Evolutionary conservation across 2,888 invertebrate species (phyloP).

Genomic region (Trachelus iudaicus): DNA sequence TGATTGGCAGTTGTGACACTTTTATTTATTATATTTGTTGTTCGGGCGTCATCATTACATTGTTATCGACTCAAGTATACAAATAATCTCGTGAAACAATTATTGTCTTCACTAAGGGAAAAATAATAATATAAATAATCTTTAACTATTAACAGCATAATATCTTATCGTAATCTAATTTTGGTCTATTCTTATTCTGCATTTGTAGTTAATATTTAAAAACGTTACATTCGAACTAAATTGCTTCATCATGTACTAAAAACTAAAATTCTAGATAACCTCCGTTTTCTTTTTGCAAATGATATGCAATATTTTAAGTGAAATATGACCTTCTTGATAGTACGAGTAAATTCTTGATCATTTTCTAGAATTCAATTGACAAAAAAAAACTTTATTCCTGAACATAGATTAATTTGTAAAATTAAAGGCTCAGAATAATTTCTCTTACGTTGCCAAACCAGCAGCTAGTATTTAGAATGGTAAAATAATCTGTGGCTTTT

Average conservation of each 20-base stretch:
- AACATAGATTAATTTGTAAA: neutral
- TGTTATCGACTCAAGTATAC: neutral
- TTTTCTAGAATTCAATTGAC: neutral
- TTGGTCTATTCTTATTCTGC: slow-evolving; percentile 29
- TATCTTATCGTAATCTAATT: neutral
- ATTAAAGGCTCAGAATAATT: neutral
- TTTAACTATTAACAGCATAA: neutral
- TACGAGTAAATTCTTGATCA: neutral
- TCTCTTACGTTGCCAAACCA: neutral
- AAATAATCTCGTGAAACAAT: neutral
- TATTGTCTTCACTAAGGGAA: neutral
- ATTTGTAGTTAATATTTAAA: neutral
- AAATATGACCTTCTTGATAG: neutral
- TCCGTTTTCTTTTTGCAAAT: neutral
- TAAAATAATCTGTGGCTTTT: neutral
- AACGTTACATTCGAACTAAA: neutral
- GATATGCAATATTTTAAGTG: neutral
- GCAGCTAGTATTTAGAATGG: neutral
- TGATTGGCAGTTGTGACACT: neutral
- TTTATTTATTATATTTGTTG: neutral
- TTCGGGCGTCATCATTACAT: neutral
- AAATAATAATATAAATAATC: neutral
- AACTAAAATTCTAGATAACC: too few species aligned
- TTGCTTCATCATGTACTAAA: neutral
- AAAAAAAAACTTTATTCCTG: neutral